Evolutionary conservation across 2,113 vertebrate genomes (phyloP).

Genomic region (Heterochromis multidens): DNA sequence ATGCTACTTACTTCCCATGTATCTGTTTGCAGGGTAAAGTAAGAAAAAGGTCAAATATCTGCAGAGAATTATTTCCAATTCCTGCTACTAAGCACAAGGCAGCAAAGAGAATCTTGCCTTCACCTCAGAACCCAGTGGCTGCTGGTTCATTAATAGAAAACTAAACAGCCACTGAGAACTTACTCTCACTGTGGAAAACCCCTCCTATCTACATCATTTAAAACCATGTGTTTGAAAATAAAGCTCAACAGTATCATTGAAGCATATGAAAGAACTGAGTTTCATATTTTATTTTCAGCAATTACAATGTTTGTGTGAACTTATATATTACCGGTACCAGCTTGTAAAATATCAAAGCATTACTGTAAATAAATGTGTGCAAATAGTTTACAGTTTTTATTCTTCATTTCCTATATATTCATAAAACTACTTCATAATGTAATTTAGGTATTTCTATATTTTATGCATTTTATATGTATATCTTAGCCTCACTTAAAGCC

Average conservation of each 20-base stretch:
- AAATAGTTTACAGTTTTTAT: neutral
- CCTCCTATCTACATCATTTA: too few species aligned
- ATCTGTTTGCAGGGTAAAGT: neutral
- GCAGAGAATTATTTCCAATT: neutral
- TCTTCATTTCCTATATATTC: neutral
- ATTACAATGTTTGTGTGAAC: neutral
- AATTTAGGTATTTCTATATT: too few species aligned
- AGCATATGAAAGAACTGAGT: neutral
- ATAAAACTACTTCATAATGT: too few species aligned
- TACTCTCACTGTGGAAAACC: neutral
- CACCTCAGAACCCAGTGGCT: neutral
- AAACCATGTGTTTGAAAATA: neutral
- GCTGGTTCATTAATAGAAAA: neutral
- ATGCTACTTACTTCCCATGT: neutral
- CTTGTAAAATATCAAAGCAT: neutral
- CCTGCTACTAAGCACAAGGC: neutral
- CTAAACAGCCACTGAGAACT: neutral
- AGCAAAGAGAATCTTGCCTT: neutral
- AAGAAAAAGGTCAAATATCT: neutral
- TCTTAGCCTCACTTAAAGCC: too few species aligned
- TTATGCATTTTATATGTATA: too few species aligned
- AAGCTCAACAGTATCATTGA: neutral
- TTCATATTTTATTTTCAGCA: neutral
- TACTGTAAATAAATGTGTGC: neutral
- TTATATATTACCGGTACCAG: neutral